phyloP scores from a whole-genome alignment of 2,113 vertebrate genomes.

The Chrysochloris asiatica region DNA sequence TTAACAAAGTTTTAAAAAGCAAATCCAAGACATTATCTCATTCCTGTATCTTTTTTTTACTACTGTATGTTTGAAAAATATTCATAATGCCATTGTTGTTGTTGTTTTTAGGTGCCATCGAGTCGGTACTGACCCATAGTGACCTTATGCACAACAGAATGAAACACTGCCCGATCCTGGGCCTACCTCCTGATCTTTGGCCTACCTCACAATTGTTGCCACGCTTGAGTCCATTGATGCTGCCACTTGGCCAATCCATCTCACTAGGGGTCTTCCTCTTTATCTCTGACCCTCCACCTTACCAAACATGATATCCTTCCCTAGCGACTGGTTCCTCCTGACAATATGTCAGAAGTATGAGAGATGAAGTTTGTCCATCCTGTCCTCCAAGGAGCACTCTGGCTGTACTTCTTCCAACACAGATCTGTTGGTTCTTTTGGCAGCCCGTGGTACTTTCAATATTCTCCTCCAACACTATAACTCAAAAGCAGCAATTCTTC shows the following conservation, averaged over 20 bases:
- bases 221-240: neutral
- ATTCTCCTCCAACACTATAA: too few relatives aligned
- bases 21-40: conserved; percentile 47
- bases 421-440: too few relatives aligned
- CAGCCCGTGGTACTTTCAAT: too few relatives aligned
- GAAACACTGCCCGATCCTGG: neutral
- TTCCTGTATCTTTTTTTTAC: conserved; percentile 31
- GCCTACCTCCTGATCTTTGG: too few relatives aligned
- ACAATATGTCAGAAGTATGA: too few relatives aligned
- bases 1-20: too few relatives aligned
- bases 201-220: neutral
- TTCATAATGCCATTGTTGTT: too few relatives aligned
- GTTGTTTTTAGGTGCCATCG: neutral
- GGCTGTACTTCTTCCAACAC: too few relatives aligned
- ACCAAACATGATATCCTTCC: neutral
- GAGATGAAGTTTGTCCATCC: too few relatives aligned
- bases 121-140: neutral
- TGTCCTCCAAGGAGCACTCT: too few relatives aligned
- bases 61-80: too few relatives aligned
- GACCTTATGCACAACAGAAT: neutral
- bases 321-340: neutral
- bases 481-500: too few relatives aligned
- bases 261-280: neutral
- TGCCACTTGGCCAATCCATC: neutral
- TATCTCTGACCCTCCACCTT: neutral